Evolutionary conservation across 1,140 invertebrate genomes (phyloP), one percentile per base, ranked within the genome.

Genomic region (Drosophila azteca): DNA sequence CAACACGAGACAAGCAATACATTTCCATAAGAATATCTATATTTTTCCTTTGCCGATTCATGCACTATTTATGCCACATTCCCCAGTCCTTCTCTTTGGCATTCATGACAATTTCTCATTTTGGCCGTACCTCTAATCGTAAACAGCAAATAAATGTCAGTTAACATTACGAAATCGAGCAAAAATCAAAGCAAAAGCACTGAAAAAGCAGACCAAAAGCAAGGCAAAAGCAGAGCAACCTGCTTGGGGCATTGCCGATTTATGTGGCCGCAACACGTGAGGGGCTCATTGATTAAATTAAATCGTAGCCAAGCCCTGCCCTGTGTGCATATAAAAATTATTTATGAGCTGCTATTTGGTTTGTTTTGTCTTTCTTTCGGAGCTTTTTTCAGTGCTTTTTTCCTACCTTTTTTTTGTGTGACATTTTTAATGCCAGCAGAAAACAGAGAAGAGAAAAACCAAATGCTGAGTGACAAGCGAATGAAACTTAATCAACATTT

Each of bases 241-340:
- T 49, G 64, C 65, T 50, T 26, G 51, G 35, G 31, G 35, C 54
- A 67, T 67, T 75, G 52, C 26, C 44, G 55, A 82, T 87, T 87
- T 87, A 88, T 87, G 83, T 82, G 88, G 83, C 66, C 83, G 78
- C 83, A 87, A 75, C 82, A 87, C 82, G 82, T 87, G 82, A 87
- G 73, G 3, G 11, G 3, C 74, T 63, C 82, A 87, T 88, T 87
- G 83, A 87, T 87, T 87, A 88, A 87, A 87, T 87, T 87, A 88
- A 66, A 78, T 78, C 46, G 29, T n/a, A 26, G 9, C 72, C 77
- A 77, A 80, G 82, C 83, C 82, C 54, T 68, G 46, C 26, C 51
- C 45, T 31, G 35, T 61, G 60, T 20, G 83, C 74, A 87, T 74
- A 88, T 68, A 88, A 88, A 85, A 68, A 72, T 69, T 87, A 87